Base-by-base conservation (phyloP, 2,113 vertebrate species). In the Gobius niger region DNA sequence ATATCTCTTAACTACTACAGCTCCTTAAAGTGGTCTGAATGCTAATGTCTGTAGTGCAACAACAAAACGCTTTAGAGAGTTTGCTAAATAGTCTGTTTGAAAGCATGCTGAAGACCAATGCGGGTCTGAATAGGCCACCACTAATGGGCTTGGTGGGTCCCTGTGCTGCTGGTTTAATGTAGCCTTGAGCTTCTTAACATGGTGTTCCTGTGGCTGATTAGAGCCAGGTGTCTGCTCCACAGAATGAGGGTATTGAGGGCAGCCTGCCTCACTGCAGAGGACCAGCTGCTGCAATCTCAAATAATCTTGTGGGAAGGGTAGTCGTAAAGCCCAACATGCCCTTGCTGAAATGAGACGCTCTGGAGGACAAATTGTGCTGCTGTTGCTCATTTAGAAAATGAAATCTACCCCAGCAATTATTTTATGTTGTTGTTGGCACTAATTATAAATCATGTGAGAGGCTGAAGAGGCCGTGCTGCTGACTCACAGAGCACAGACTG, bases 371-470 rank as follows among this genome's bases (percentile, higher is more conserved):
- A 86, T 77, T 78, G 72, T 75, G 67, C 77, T 73, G 76, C 81
- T 84, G 85, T 71, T 86, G 85, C 83, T 85, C 73, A 80, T 87
- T 85, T 80, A 70, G 85, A 84, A 84, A 87, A 85, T 79, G 63
- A 78, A 85, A 82, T 80, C 66, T 68, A 75, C 63, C 70, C 64
- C 74, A 71, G 76, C 79, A 85, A 81, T 87, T 85, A 85, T 85
- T 82, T 84, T 47, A 77, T 85, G 84, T 85, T 86, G 82, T 80
- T 85, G 83, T 85, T 85, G 85, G 78, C 75, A 41, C 66, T 83
- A 84, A 89, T 76, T 78, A 81, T 86, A 77, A 85, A 85, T 79
- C 78, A 72, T 73, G 72, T 64, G 61, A 70, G 65, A 41, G 14
- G 71, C 63, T 73, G 80, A 68, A 72, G 68, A 69, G 68, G 53